Conservation (phyloP, 2,113 vertebrate species). For the Melanostigma gelatinosum region DNA sequence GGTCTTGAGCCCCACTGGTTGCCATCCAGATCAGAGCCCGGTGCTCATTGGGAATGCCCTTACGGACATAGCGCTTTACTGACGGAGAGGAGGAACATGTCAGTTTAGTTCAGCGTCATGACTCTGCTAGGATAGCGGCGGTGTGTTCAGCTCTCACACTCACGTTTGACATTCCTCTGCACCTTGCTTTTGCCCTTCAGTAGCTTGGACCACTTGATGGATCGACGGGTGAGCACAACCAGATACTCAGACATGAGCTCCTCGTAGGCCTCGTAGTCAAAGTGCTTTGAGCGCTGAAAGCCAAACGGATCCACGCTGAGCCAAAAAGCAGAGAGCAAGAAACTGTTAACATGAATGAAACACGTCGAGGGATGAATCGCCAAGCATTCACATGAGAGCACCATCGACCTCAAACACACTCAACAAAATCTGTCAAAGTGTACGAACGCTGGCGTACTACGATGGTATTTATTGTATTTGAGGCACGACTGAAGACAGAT, state of each 20-base stretch:
- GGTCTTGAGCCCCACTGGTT: conserved; percentile 91
- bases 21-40: conserved; percentile 92
- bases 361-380: background rate
- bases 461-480: background rate
- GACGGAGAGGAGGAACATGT: conserved; percentile 19
- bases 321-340: conserved; percentile 7
- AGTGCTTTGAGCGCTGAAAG: conserved; percentile 90
- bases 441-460: too few relatives aligned
- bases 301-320: conserved; percentile 91
- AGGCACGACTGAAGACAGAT: background rate
- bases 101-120: background rate
- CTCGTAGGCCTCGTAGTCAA: conserved; percentile 88
- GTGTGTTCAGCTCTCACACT: conserved; percentile 37
- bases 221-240: conserved; percentile 88
- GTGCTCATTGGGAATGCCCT: conserved; percentile 93
- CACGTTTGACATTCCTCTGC: conserved; percentile 88
- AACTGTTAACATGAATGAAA: background rate
- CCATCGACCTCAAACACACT: background rate
- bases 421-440: background rate
- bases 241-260: conserved; percentile 91
- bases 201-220: conserved; percentile 93
- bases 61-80: conserved; percentile 98
- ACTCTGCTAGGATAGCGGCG: background rate
- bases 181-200: conserved; percentile 83
- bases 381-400: background rate